These are phyloP conservation scores for Peromyscus nudipes DNA, from an alignment of 2,797 vertebrate genomes.

Conservation along the genomic window DNA sequence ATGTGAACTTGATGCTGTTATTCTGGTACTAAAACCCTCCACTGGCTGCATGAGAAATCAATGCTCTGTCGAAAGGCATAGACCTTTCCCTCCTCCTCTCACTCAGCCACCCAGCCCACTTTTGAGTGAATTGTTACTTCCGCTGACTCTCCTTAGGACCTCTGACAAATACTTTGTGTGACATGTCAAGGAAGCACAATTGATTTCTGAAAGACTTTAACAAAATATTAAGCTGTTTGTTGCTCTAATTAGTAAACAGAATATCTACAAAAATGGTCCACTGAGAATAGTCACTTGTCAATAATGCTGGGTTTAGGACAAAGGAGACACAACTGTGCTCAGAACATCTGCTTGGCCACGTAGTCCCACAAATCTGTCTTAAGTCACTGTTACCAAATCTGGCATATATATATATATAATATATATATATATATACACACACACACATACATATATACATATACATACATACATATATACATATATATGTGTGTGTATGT, in stretches of 20 bases:
- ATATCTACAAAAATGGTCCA: neutral
- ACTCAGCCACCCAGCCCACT: neutral
- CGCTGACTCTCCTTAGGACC: neutral
- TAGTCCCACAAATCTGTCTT: neutral
- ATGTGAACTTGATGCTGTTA: neutral
- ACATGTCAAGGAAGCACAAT: neutral
- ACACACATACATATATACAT: too few relatives aligned
- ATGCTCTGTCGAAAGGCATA: neutral
- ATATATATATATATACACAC: too few relatives aligned
- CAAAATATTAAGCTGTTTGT: neutral
- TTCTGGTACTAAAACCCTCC: constrained; percentile 7
- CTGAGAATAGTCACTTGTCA: constrained; percentile 25
- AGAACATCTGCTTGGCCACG: neutral
- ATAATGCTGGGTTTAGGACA: neutral
- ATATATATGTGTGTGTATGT: too few relatives aligned
- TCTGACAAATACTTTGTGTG: neutral
- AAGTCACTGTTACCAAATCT: neutral
- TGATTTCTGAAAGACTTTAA: constrained; percentile 41
- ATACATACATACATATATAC: too few relatives aligned
- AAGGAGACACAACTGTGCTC: neutral
- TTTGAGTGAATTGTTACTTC: neutral
- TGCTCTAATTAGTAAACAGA: neutral
- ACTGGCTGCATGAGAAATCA: neutral
- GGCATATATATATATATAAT: too few relatives aligned
- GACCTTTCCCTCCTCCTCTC: neutral